phyloP scores from a whole-genome alignment of 2,888 invertebrate genomes.

The Zaprionus obscuricornis region DNA sequence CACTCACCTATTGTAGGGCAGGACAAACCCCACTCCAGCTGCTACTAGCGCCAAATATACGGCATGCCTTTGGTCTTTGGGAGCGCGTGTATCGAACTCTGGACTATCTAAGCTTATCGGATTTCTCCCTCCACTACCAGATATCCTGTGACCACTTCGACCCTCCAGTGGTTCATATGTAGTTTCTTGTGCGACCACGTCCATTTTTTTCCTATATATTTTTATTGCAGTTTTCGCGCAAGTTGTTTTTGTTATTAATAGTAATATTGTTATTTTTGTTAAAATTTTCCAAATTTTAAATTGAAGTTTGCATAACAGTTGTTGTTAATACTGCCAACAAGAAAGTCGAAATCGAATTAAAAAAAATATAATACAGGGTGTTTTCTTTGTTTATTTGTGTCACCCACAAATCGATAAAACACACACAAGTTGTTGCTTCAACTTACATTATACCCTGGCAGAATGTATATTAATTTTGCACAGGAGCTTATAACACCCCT shows the following conservation, averaged over 20 bases:
- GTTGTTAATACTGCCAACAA: not conserved
- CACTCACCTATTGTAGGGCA: constrained; percentile 94
- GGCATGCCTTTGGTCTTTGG: constrained; percentile 82
- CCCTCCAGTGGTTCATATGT: constrained; percentile 83
- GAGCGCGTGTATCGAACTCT: constrained; percentile 81
- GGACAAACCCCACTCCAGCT: constrained; percentile 94
- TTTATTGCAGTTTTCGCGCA: no score
- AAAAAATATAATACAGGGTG: constrained; percentile 52
- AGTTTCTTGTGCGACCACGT: constrained; percentile 79
- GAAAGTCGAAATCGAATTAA: constrained; percentile 24
- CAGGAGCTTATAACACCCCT: no score
- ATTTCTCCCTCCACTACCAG: constrained; percentile 60
- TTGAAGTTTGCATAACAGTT: constrained; percentile 51
- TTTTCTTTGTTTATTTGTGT: constrained; percentile 19
- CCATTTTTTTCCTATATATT: constrained; percentile 40
- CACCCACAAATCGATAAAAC: constrained; percentile 62
- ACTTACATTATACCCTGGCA: not conserved
- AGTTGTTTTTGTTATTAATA: constrained; percentile 4
- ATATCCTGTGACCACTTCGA: constrained; percentile 54
- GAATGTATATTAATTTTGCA: no score
- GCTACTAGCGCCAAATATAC: constrained; percentile 86
- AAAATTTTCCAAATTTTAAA: not conserved
- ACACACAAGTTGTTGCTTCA: constrained; percentile 51
- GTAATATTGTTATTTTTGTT: not conserved
- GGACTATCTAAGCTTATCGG: constrained; percentile 82